Evolutionary conservation across 2,888 invertebrate species (phyloP).

Genomic region (Dendrolimus houi): DNA sequence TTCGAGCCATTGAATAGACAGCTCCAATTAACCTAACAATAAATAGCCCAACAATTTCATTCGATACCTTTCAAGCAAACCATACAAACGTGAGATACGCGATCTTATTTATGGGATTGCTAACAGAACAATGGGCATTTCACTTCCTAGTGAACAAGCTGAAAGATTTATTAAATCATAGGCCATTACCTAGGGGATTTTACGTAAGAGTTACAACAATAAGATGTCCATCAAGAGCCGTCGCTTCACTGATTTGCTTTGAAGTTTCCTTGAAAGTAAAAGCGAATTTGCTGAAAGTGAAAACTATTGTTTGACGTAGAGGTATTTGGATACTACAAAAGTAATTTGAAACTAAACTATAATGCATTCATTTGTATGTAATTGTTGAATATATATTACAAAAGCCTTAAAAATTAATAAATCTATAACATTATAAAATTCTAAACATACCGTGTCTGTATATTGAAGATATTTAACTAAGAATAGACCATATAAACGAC

Average conservation of each 20-base stretch:
- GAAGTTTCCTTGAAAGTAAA: conserved; percentile 51
- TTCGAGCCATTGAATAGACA: not conserved
- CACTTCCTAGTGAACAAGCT: conserved; percentile 52
- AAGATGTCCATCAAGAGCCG: conserved; percentile 58
- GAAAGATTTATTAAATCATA: conserved; percentile 62
- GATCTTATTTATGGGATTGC: conserved; percentile 9
- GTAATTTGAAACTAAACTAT: no score
- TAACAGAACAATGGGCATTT: conserved; percentile 44
- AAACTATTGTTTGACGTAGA: conserved; percentile 34
- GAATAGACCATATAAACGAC: no score
- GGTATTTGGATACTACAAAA: no score
- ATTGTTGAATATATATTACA: no score
- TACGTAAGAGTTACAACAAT: conserved; percentile 67
- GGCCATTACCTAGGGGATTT: conserved; percentile 53
- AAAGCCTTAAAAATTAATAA: no score
- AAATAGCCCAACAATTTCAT: conserved; percentile 17
- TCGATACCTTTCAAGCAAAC: not conserved
- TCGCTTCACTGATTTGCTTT: conserved; percentile 65
- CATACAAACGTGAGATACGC: not conserved
- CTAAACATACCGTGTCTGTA: no score
- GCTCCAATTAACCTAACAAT: not conserved
- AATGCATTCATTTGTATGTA: no score
- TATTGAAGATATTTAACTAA: no score
- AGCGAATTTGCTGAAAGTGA: conserved; percentile 43
- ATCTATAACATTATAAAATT: no score